Conservation (phyloP, 2,113 vertebrate species). For the Montifringilla adamsi region DNA sequence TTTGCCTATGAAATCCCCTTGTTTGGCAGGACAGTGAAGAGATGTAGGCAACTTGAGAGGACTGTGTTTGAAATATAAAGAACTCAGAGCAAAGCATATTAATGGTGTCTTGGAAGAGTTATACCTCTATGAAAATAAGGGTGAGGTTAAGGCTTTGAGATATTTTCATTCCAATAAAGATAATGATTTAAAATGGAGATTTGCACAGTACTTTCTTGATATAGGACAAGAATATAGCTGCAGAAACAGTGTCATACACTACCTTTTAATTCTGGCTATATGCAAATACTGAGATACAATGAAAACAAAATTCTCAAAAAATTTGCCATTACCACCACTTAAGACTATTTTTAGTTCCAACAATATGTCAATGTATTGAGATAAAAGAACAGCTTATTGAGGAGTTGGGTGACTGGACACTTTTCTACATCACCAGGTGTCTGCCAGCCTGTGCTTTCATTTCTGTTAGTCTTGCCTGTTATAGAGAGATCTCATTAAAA, state of each 20-base stretch:
- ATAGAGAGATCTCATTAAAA: not conserved
- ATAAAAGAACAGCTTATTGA: not conserved
- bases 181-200: not conserved
- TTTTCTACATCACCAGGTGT: not conserved
- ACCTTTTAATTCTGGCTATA: not conserved
- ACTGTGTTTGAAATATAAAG: not conserved
- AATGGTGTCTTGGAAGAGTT: not conserved
- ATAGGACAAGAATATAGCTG: not conserved
- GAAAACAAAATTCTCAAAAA: not conserved
- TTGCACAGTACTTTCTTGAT: not conserved
- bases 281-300: not conserved
- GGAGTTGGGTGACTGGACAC: not conserved
- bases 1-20: not conserved
- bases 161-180: not conserved
- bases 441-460: not conserved
- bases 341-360: not conserved
- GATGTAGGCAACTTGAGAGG: not conserved
- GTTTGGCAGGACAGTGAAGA: not conserved
- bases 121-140: not conserved
- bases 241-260: not conserved
- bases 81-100: not conserved
- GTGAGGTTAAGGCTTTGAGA: not conserved
- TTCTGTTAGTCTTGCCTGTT: not conserved
- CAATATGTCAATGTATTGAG: not conserved
- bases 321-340: not conserved